A percentile compares a stretch with the other conserved stretches of the same genome.
These are phyloP conservation scores for Hoplostethus mediterraneus DNA, from an alignment of 2,797 vertebrate genomes.

Conservation along the genomic window DNA sequence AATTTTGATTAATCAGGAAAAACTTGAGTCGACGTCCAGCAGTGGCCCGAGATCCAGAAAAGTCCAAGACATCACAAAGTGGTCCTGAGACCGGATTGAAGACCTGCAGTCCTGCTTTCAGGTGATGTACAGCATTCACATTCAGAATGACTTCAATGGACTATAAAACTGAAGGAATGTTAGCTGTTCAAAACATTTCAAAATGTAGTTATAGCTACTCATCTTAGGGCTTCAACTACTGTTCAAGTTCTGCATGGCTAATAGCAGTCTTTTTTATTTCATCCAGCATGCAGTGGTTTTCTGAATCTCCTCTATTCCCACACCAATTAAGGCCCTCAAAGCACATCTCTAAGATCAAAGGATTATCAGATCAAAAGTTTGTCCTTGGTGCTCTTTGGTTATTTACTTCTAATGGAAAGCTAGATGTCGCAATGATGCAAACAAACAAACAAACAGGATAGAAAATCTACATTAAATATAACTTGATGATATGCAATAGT, in stretches of 20 bases:
- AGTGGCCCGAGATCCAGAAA: no score
- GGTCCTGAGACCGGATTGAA: no score
- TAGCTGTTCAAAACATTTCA: not conserved
- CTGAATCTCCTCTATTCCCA: conserved; percentile 1
- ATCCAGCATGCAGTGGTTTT: not conserved
- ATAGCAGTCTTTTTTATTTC: no score
- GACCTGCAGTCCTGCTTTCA: no score
- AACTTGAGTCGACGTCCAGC: no score
- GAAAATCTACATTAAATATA: no score
- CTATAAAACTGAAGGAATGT: not conserved
- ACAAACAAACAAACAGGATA: not conserved
- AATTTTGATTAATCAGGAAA: no score
- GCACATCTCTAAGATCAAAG: conserved; percentile 9
- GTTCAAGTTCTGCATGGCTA: no score
- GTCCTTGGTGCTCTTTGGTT: conserved; percentile 3
- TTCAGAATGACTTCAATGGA: not conserved
- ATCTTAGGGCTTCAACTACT: no score
- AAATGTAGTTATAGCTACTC: not conserved
- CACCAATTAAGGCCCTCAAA: not conserved
- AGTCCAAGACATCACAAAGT: no score
- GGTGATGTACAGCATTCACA: not conserved
- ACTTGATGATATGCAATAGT: no score
- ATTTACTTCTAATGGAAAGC: conserved; percentile 6
- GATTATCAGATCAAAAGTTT: conserved; percentile 8
- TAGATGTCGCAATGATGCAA: not conserved